A percentile compares a stretch with the other conserved stretches of the same genome.
Evolutionary conservation across 2,797 vertebrate genomes (phyloP).

Genomic region (Huso huso): DNA sequence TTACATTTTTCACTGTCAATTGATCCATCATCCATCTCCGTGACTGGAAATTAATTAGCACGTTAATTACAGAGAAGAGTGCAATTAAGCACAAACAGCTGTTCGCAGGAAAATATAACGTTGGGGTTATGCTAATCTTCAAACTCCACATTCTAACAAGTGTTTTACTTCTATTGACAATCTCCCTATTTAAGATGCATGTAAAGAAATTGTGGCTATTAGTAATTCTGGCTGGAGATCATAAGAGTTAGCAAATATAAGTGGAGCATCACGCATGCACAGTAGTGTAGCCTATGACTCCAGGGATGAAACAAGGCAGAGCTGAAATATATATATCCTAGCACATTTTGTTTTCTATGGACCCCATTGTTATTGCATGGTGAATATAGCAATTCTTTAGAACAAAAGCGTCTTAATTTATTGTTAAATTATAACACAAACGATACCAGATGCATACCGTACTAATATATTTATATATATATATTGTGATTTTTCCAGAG

Average conservation of each 20-base stretch:
- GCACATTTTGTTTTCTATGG: no score
- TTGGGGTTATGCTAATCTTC: slow-evolving; percentile 9
- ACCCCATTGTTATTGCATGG: no score
- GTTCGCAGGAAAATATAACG: slow-evolving; percentile 3
- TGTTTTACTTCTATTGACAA: slow-evolving; percentile 7
- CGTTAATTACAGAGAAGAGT: slow-evolving; percentile 10
- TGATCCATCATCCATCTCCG: slow-evolving; percentile 10
- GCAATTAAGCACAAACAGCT: slow-evolving; percentile 11
- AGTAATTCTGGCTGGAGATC: neutral
- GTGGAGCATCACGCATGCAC: neutral
- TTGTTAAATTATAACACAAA: no score
- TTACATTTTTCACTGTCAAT: slow-evolving; percentile 11
- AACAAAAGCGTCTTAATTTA: no score
- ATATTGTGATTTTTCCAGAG: no score
- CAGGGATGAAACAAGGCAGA: neutral
- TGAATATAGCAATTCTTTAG: no score
- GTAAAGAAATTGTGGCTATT: neutral
- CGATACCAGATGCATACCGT: no score
- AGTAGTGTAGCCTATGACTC: neutral
- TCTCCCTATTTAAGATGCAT: slow-evolving; percentile 5
- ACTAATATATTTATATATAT: no score
- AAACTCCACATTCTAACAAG: slow-evolving; percentile 5
- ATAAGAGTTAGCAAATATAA: neutral
- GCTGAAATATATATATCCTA: neutral
- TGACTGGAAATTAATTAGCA: slow-evolving; percentile 11